These are phyloP conservation scores for Lamprotornis superbus DNA, from an alignment of 2,113 vertebrate species.

Conservation along the genomic window DNA sequence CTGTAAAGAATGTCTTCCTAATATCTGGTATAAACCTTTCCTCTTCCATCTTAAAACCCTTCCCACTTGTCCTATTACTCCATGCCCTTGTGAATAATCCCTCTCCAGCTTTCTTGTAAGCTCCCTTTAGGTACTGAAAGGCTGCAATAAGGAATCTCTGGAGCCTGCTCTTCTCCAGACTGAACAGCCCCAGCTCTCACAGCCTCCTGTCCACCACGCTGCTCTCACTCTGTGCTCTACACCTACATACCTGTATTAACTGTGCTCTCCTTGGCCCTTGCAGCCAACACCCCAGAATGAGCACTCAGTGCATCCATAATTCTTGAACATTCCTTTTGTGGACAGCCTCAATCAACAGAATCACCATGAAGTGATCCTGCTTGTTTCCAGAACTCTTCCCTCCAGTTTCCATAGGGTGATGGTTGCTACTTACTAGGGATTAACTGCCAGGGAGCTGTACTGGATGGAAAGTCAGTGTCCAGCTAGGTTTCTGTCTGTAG, in stretches of 20 bases:
- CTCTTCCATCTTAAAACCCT: not conserved
- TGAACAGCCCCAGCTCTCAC: not conserved
- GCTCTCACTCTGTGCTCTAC: not conserved
- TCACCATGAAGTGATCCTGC: not conserved
- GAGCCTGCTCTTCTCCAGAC: not conserved
- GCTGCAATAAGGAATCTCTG: not conserved
- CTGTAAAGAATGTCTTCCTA: not conserved
- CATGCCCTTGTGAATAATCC: not conserved
- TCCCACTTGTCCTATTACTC: rapidly evolving
- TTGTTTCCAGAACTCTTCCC: not conserved
- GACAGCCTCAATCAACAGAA: not conserved
- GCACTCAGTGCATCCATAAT: not conserved
- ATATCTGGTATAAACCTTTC: not conserved
- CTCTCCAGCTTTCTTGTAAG: not conserved
- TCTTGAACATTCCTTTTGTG: not conserved
- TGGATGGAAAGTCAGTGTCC: not conserved
- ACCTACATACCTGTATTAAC: not conserved
- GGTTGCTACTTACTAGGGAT: not conserved
- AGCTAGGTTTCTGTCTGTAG: not conserved
- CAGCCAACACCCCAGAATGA: not conserved
- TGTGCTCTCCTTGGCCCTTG: not conserved
- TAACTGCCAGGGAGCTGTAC: not conserved
- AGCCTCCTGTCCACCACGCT: not conserved
- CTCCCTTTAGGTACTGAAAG: not conserved
- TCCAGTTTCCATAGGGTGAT: not conserved